Base-by-base conservation (phyloP, 92 coral and sea anemone species). In the Zoanthus sociatus region DNA sequence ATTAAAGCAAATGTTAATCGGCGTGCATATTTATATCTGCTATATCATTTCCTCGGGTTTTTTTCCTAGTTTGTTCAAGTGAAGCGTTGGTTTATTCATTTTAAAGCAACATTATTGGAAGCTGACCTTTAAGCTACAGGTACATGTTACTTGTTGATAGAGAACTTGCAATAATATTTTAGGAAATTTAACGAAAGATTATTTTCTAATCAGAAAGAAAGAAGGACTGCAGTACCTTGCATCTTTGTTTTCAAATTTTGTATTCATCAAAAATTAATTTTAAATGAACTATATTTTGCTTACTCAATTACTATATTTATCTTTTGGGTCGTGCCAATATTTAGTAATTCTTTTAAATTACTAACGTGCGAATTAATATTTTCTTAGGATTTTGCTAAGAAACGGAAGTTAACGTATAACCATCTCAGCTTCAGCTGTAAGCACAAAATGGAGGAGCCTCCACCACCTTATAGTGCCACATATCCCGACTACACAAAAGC, bases 371-470 rank as follows among this genome's bases (percentile, higher is more conserved):
- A 58, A 58, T 0, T 26, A 26, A 11, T 58, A 0, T 58, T 58
- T 14, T 11, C 66, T 58, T 14, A 11, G 66, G 16, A 5, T 58
- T 58, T 58, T 8, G 66, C 66, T 58, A 58, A 26, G 66, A 58
- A 58, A 11, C 66, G 66, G n/a, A 58, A 58, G n/a, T 58, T 58
- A 14, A 58, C 16, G 58, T 53, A 53, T 53, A 53, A 53, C 4
- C 58, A 53, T 53, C 58, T 53, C 58, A 53, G 58, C 58, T 53
- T 53, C 66, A 14, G 66, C 66, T 58, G n/a, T 2, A 58, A 58
- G 66, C 66, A 58, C 66, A 84, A 51, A 71, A 84, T 84, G 87
- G 87, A 79, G 17, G 78, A 53, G 8, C 79, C 46, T 50, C 71
- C 87, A 2, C 79, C 87, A 17, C 79, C 87, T 33, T 84, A 84